Conservation (phyloP, 2,797 vertebrate genomes). For the Triplophysa yarkandensis region DNA sequence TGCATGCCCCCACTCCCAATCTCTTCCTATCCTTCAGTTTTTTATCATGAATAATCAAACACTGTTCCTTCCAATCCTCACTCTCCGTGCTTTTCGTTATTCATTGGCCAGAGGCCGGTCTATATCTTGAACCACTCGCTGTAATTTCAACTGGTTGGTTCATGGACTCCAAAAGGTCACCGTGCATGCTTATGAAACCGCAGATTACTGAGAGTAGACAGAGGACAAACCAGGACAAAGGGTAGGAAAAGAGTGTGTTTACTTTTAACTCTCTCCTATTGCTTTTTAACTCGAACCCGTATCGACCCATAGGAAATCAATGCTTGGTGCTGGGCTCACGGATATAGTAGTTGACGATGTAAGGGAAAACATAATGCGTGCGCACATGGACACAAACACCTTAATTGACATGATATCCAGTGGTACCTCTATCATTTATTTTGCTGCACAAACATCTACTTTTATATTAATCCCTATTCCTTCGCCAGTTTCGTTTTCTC, state of each 20-base stretch:
- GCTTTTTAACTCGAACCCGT: conserved; percentile 61
- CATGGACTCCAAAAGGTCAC: conserved; percentile 46
- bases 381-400: conserved; percentile 3
- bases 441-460: neutral
- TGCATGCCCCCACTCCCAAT: conserved; percentile 33
- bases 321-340: conserved; percentile 59
- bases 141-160: conserved; percentile 35
- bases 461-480: neutral
- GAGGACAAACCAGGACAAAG: conserved; percentile 51
- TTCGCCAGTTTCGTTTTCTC: neutral
- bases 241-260: conserved; percentile 45
- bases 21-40: conserved; percentile 8
- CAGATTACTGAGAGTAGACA: conserved; percentile 57
- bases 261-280: conserved; percentile 59
- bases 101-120: conserved; percentile 38
- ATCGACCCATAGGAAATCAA: conserved; percentile 75
- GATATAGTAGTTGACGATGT: conserved; percentile 14
- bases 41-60: conserved; percentile 54
- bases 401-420: neutral
- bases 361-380: conserved; percentile 19
- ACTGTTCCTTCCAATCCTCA: conserved; percentile 18
- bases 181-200: conserved; percentile 22
- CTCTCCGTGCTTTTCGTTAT: conserved; percentile 21
- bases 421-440: neutral
- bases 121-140: conserved; percentile 31